A percentile compares a stretch with the other conserved stretches of the same genome.
These are phyloP conservation scores for Plodia interpunctella DNA, from an alignment of 1,140 invertebrate species.

Conservation along the genomic window DNA sequence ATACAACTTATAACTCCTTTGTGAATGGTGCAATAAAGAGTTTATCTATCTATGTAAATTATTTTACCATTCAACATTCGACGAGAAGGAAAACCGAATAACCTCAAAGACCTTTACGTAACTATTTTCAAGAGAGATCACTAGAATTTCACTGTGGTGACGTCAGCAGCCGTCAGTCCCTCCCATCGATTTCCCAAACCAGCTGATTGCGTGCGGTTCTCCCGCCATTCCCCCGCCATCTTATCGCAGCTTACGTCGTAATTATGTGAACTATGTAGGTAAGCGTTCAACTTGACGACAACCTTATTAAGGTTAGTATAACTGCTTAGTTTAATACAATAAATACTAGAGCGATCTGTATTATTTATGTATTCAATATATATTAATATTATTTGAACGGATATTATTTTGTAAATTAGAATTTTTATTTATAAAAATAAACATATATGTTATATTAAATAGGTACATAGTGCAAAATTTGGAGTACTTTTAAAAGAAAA, in stretches of 20 bases:
- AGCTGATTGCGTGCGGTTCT: background rate
- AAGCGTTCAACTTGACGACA: background rate
- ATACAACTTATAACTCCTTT: too few species aligned
- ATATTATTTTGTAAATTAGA: too few species aligned
- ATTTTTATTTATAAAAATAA: too few species aligned
- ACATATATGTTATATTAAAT: background rate
- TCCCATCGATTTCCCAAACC: constrained; percentile 1
- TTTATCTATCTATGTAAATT: too few species aligned
- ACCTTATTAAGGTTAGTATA: background rate
- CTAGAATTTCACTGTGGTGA: background rate
- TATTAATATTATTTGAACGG: too few species aligned
- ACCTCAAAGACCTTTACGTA: background rate
- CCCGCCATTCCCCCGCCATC: background rate
- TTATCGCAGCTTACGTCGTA: background rate
- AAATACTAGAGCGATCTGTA: too few species aligned
- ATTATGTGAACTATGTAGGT: constrained; percentile 1
- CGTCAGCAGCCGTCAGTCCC: constrained; percentile 1
- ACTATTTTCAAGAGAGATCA: background rate
- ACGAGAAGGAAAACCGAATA: too few species aligned
- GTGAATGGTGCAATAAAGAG: too few species aligned
- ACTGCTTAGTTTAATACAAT: background rate
- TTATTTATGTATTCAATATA: too few species aligned
- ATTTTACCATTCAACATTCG: too few species aligned
- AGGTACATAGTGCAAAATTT: background rate
- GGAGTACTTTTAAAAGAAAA: background rate